Percentiles rank a stretch among this genome's conserved stretches.
Conservation (phyloP, 2,888 invertebrate species). For the Drosophila basisetae region DNA sequence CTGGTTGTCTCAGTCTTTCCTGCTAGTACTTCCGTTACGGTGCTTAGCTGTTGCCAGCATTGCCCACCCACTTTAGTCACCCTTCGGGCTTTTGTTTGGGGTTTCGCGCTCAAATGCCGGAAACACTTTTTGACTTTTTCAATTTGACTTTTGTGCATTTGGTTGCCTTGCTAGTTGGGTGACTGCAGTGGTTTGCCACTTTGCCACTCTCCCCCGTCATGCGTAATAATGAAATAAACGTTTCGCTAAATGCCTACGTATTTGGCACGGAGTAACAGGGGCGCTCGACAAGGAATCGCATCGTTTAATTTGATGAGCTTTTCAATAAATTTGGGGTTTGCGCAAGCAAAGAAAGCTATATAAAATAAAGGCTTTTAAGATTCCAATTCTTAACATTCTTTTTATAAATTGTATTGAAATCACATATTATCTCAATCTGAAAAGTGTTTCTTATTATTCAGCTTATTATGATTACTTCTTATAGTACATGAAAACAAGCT, state of each 20-base stretch:
- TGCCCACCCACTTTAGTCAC: conserved; percentile 49
- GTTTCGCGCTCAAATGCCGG: conserved; percentile 29
- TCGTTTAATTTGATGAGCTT: conserved; percentile 73
- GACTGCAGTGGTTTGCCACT: conserved; percentile 22
- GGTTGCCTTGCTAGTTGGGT: conserved; percentile 12
- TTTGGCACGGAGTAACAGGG: conserved; percentile 46
- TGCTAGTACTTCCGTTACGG: conserved; percentile 75
- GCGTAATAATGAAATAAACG: conserved; percentile 84
- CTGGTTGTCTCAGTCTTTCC: conserved; percentile 31
- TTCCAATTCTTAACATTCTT: background rate
- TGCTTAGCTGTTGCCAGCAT: conserved; percentile 61
- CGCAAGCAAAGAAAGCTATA: background rate
- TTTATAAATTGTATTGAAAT: background rate
- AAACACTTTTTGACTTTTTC: conserved; percentile 76
- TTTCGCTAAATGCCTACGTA: conserved; percentile 83
- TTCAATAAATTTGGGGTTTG: background rate
- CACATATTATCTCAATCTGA: background rate
- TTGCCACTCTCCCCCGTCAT: conserved; percentile 13
- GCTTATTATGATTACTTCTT: background rate
- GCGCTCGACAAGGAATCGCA: conserved; percentile 9
- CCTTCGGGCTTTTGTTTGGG: conserved; percentile 40
- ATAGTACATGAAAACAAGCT: background rate
- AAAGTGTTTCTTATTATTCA: background rate
- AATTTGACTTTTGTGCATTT: conserved; percentile 71
- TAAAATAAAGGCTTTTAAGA: background rate